Base-by-base conservation (phyloP, 2,888 invertebrate genomes). In the Ennomos erosarius region DNA sequence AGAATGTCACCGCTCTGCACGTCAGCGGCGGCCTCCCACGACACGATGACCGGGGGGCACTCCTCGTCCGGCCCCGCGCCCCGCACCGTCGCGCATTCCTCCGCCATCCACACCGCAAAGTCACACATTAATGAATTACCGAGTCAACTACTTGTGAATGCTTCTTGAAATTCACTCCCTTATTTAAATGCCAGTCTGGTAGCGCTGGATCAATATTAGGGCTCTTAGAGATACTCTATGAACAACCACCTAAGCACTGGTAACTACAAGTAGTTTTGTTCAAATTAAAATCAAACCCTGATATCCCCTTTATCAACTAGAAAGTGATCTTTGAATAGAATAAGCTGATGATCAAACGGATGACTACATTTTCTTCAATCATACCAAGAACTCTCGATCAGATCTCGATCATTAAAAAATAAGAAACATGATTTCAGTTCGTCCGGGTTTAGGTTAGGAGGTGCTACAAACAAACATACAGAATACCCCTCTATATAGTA, bases 1-100 rank as follows among this genome's bases (percentile, higher is more conserved):
- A 95, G 93, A 70, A 95, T 94, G 85, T 95, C 95, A 12, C 95
- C 95, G 67, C 94, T 95, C 84, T 95, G 95, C 69, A 95, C 95
- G 84, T 95, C 95, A 37, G 94, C 94, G 60, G 94, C 88, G 46
- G 94, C 95, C 76, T 95, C 94, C 95, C 95, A 95, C 60, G 94
- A 94, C 67, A 94, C 90, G 70, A 93, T 87, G 85, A 93, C 92
- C 67, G 94, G 93, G 67, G 91, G 88, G 71, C 94, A 94, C 68
- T 93, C 93, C 65, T 90, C 92, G 61, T 88, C 92, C 65, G 74
- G 55, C 76, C 68, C 69, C 39, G 66, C 69, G 55, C 74, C 73
- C 39, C 72, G 75, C 52, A 76, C 75, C 51, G 76, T 75, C 50
- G 70, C 78, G 65, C 90, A 90, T 73, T 87, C 91, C 88, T 87